phyloP scores from a whole-genome alignment of 2,888 invertebrate genomes.

The Helleia helle region DNA sequence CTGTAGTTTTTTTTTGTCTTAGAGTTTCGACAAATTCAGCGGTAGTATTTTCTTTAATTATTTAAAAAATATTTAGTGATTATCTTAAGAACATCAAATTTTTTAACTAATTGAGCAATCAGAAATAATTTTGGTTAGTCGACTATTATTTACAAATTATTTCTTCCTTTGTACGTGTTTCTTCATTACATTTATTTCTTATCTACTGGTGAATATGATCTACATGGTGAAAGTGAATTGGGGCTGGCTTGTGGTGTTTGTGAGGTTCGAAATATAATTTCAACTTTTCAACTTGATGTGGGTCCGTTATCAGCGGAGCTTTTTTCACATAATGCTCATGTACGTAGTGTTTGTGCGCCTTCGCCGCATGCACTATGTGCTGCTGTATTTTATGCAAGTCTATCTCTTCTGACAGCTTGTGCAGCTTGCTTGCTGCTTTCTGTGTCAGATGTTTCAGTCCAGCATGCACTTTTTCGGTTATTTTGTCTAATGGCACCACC shows the following conservation, averaged over 20 bases:
- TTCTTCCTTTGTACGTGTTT: not conserved
- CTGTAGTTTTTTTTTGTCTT: no score
- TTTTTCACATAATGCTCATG: slow-evolving; percentile 25
- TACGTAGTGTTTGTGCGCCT: slow-evolving; percentile 20
- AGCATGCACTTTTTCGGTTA: slow-evolving; percentile 34
- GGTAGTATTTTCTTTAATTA: no score
- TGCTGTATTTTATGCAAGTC: slow-evolving; percentile 23
- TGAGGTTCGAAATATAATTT: slow-evolving; percentile 28
- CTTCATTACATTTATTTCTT: not conserved
- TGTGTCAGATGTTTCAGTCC: slow-evolving; percentile 26
- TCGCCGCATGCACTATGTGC: slow-evolving; percentile 21
- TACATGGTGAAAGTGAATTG: slow-evolving; percentile 17
- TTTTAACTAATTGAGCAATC: no score
- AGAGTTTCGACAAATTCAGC: no score
- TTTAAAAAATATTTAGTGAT: no score
- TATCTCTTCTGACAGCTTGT: slow-evolving; percentile 27
- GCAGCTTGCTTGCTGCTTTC: slow-evolving; percentile 31
- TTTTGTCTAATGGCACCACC: slow-evolving; percentile 38
- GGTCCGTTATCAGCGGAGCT: slow-evolving; percentile 23
- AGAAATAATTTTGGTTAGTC: no score
- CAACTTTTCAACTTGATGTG: slow-evolving; percentile 24
- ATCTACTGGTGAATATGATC: slow-evolving; percentile 12
- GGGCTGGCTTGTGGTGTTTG: slow-evolving; percentile 22
- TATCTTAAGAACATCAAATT: no score
- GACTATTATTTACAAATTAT: no score